Evolutionary conservation across 2,113 vertebrate species (phyloP).

Genomic region (Syngnathus scovelli): DNA sequence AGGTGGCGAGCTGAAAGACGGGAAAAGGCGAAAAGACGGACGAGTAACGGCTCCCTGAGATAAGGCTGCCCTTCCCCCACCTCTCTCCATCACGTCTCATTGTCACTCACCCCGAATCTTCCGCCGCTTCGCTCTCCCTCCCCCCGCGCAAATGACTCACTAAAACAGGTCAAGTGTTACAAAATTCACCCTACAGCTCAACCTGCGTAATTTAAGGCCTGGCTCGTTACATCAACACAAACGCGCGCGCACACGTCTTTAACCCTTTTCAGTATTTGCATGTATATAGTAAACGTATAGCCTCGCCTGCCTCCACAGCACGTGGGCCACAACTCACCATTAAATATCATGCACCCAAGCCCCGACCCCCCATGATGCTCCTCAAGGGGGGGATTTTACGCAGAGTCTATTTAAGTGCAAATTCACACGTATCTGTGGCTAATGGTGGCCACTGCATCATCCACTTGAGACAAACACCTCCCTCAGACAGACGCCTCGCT

Average conservation of each 20-base stretch:
- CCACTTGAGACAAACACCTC: neutral
- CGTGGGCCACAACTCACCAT: neutral
- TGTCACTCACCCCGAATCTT: constrained; percentile 53
- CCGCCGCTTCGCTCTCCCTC: constrained; percentile 45
- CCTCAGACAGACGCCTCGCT: neutral
- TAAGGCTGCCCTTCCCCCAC: constrained; percentile 16
- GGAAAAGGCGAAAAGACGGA: constrained; percentile 23
- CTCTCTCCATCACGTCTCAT: constrained; percentile 60
- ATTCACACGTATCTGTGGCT: neutral
- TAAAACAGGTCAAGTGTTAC: constrained; percentile 79
- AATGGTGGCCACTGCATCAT: neutral
- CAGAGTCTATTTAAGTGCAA: neutral
- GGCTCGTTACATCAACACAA: constrained; percentile 56
- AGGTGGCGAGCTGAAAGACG: constrained; percentile 51
- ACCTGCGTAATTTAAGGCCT: constrained; percentile 70
- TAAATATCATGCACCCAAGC: neutral
- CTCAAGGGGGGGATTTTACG: neutral
- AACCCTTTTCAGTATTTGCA: neutral
- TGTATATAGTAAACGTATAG: neutral
- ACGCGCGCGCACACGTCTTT: constrained; percentile 2
- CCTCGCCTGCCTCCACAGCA: neutral
- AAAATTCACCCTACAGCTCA: constrained; percentile 72
- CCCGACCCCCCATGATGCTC: neutral
- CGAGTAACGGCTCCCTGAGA: constrained; percentile 21
- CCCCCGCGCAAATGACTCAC: constrained; percentile 70